Percentiles rank a stretch among this genome's conserved stretches.
phyloP scores from a whole-genome alignment of 2,113 vertebrate species.

The Phocoena sinus region DNA sequence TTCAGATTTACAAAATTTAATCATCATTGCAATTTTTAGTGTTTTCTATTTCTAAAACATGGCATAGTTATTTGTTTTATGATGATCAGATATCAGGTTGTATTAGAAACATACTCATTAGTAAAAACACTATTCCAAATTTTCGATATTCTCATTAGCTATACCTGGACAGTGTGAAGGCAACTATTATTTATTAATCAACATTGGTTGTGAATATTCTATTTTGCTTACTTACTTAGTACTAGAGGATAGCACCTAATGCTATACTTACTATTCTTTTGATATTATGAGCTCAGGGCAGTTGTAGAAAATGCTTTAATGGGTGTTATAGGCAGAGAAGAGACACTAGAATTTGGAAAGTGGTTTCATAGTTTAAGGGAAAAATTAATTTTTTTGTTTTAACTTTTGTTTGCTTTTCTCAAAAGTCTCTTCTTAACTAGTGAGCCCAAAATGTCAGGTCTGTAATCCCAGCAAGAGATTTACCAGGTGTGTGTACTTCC shows the following conservation, averaged over 20 bases:
- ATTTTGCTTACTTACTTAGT: background rate
- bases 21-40: background rate
- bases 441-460: slow-evolving; percentile 9
- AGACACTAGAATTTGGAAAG: background rate
- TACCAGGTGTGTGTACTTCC: background rate
- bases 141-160: background rate
- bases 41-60: background rate
- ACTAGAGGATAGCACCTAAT: background rate
- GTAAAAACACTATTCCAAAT: background rate
- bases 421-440: slow-evolving; percentile 23
- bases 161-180: background rate
- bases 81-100: background rate
- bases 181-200: background rate
- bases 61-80: background rate
- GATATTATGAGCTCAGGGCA: background rate
- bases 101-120: background rate
- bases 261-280: background rate
- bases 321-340: background rate
- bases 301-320: background rate
- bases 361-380: background rate
- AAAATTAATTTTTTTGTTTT: slow-evolving; percentile 13
- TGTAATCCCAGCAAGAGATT: slow-evolving; percentile 12
- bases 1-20: background rate
- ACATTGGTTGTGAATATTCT: background rate
- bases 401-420: background rate